Percentiles rank a stretch among this genome's conserved stretches.
Evolutionary conservation across 1,140 invertebrate species (phyloP).

Genomic region (Matsumurasca onukii): DNA sequence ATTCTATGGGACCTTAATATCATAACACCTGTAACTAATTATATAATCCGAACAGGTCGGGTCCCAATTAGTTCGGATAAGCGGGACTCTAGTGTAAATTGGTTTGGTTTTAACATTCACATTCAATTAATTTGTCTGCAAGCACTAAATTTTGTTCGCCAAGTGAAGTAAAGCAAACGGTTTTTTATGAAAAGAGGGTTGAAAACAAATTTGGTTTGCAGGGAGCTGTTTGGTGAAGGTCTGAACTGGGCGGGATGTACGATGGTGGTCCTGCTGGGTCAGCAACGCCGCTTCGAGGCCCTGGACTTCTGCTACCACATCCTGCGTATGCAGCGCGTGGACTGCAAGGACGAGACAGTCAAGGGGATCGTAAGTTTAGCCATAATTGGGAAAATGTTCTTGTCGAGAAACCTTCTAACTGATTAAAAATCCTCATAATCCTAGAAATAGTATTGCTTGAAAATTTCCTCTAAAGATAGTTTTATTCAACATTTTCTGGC

Average conservation of each 20-base stretch:
- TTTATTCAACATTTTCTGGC: too few species aligned
- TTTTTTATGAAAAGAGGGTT: background rate
- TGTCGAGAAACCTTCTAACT: too few species aligned
- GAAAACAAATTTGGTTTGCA: constrained; percentile 48
- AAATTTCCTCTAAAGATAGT: too few species aligned
- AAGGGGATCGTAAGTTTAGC: constrained; percentile 89
- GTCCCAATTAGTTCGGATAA: too few species aligned
- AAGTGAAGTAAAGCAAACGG: background rate
- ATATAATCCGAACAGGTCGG: too few species aligned
- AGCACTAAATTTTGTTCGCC: too few species aligned
- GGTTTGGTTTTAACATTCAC: background rate
- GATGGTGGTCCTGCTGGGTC: constrained; percentile 96
- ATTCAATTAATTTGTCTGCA: background rate
- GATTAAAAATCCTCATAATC: too few species aligned
- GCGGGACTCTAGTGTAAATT: background rate
- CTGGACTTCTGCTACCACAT: constrained; percentile 99
- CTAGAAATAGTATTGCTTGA: too few species aligned
- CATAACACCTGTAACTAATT: too few species aligned
- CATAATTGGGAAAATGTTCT: background rate
- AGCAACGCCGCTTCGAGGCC: constrained; percentile 96
- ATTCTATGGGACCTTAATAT: too few species aligned
- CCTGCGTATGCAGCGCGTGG: constrained; percentile 91
- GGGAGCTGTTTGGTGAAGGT: constrained; percentile 97
- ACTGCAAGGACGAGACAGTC: constrained; percentile 94
- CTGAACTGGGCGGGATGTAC: constrained; percentile 98